phyloP scores from a whole-genome alignment of 2,797 vertebrate genomes.

The Manis javanica region DNA sequence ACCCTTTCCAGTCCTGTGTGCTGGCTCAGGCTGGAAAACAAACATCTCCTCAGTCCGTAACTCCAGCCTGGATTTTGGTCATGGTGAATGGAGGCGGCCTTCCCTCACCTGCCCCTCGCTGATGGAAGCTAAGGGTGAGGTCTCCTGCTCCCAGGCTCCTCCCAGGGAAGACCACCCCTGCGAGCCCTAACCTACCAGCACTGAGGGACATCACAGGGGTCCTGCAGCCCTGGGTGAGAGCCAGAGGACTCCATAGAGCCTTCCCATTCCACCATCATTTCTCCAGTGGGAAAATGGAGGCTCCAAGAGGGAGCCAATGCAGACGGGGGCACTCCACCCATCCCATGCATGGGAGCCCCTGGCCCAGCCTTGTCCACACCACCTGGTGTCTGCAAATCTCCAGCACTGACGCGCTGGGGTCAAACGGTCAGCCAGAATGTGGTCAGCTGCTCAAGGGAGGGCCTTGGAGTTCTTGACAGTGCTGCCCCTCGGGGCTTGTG shows the following conservation, averaged over 20 bases:
- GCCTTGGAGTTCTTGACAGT: neutral
- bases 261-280: neutral
- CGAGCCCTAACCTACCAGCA: neutral
- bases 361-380: neutral
- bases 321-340: accelerated
- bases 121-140: too few species aligned
- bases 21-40: neutral
- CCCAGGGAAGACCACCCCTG: neutral
- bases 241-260: neutral
- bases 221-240: neutral
- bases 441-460: neutral
- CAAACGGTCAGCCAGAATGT: neutral
- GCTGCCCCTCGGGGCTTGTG: neutral
- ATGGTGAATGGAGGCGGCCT: neutral
- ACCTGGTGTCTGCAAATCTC: neutral
- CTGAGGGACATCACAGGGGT: neutral
- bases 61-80: neutral
- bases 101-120: neutral
- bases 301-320: neutral
- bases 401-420: neutral
- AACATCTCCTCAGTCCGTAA: neutral
- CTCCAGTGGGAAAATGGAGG: neutral
- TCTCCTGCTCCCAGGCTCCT: neutral
- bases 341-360: neutral
- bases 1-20: neutral